A percentile compares a stretch with the other conserved stretches of the same genome.
These are phyloP conservation scores for Hymenopus coronatus DNA, from an alignment of 2,888 invertebrate species.

Conservation along the genomic window DNA sequence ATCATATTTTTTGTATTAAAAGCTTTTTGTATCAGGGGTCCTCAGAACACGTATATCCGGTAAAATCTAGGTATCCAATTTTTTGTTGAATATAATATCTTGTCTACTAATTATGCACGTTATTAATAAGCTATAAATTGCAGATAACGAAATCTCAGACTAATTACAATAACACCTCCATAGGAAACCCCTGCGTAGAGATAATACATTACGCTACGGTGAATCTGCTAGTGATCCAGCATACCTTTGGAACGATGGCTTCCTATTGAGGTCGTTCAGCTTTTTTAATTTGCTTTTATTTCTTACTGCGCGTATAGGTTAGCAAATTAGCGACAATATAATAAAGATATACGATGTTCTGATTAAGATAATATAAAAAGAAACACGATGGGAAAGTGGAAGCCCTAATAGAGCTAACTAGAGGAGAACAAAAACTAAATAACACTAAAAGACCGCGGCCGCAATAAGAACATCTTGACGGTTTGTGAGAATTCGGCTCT, in stretches of 20 bases:
- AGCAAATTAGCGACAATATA: slow-evolving; percentile 22
- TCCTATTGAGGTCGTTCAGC: not conserved
- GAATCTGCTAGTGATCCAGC: not conserved
- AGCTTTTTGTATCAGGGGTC: no score
- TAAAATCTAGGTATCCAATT: no score
- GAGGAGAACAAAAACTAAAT: not conserved
- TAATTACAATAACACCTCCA: no score
- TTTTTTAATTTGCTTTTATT: not conserved
- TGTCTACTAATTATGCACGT: no score
- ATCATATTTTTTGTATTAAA: no score
- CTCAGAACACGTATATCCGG: no score
- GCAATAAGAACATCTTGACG: not conserved
- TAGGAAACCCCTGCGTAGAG: not conserved
- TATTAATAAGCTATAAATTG: no score
- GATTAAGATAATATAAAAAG: slow-evolving; percentile 14
- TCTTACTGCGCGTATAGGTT: not conserved
- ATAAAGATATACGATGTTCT: slow-evolving; percentile 23
- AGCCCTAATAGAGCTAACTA: not conserved
- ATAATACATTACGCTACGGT: not conserved
- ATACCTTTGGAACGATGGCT: not conserved
- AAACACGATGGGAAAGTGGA: not conserved
- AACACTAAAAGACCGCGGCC: not conserved
- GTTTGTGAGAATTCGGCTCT: not conserved
- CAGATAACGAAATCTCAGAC: no score
- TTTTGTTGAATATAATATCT: no score